Percentiles rank a stretch among this genome's conserved stretches.
Conservation (phyloP, 1,140 invertebrate genomes). For the Calephelis nemesis region DNA sequence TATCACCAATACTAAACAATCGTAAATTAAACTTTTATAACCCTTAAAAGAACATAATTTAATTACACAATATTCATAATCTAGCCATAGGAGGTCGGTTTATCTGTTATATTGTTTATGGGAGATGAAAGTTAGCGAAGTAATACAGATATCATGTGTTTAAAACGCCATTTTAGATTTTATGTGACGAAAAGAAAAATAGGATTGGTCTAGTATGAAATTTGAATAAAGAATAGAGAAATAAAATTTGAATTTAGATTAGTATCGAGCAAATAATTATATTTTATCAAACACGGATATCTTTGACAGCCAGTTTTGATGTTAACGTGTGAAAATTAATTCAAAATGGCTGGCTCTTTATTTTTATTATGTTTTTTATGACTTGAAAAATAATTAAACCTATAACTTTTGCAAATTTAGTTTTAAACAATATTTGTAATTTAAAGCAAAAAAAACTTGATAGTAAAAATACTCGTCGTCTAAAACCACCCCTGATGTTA, state of each 20-base stretch:
- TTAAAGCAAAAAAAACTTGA: too few species aligned
- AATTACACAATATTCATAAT: constrained; percentile 51
- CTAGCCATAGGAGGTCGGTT: background rate
- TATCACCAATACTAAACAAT: constrained; percentile 23
- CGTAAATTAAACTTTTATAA: constrained; percentile 60
- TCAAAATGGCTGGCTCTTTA: background rate
- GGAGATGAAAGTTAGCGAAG: constrained; percentile 5
- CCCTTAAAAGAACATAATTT: constrained; percentile 65
- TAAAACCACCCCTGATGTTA: too few species aligned
- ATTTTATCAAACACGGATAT: background rate
- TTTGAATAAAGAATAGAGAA: too few species aligned
- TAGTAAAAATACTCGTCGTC: too few species aligned
- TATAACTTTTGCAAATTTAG: too few species aligned
- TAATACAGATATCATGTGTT: background rate
- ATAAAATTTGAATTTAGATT: constrained; percentile 8
- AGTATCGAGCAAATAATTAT: background rate
- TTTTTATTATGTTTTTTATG: background rate
- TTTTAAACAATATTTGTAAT: too few species aligned
- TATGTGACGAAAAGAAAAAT: background rate
- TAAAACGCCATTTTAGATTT: constrained; percentile 1
- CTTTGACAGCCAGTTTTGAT: too few species aligned
- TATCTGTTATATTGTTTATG: too few species aligned
- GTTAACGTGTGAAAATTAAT: too few species aligned
- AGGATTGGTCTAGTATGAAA: too few species aligned
- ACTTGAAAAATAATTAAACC: background rate